These are phyloP conservation scores for Mactromeris polynyma DNA, from an alignment of 2,888 invertebrate genomes.

Conservation along the genomic window DNA sequence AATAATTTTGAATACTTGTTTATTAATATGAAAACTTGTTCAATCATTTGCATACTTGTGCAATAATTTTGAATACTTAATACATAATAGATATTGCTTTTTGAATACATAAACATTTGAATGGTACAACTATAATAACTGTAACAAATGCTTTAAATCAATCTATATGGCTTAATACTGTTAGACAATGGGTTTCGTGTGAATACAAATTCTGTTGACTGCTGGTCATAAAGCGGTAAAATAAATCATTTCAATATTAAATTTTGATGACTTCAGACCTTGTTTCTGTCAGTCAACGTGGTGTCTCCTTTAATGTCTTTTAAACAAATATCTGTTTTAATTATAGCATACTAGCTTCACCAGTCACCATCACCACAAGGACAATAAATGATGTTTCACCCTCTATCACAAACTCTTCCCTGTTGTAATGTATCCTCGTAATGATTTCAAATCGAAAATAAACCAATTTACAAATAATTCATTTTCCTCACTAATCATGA, in stretches of 20 bases:
- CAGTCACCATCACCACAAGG: too few relatives aligned
- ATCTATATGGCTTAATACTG: neutral
- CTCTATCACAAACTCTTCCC: neutral
- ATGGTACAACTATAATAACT: neutral
- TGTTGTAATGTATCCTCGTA: neutral
- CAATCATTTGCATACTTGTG: too few relatives aligned
- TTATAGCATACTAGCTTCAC: too few relatives aligned
- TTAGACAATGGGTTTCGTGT: neutral
- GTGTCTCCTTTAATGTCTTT: neutral
- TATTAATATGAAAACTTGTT: too few relatives aligned
- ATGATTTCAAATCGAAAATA: neutral
- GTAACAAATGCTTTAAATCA: neutral
- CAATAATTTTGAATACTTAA: too few relatives aligned
- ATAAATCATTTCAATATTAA: neutral
- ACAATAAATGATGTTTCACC: neutral
- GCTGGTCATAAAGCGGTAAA: neutral
- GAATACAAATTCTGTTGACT: neutral
- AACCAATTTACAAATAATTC: neutral
- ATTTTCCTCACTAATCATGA: neutral
- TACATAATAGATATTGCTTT: neutral
- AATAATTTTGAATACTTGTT: too few relatives aligned
- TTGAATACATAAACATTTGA: neutral
- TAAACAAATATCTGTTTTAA: too few relatives aligned
- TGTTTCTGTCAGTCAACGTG: too few relatives aligned
- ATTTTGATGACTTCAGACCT: too few relatives aligned